phyloP scores from a whole-genome alignment of 1,140 invertebrate species.

The Phymastichus coffea region DNA sequence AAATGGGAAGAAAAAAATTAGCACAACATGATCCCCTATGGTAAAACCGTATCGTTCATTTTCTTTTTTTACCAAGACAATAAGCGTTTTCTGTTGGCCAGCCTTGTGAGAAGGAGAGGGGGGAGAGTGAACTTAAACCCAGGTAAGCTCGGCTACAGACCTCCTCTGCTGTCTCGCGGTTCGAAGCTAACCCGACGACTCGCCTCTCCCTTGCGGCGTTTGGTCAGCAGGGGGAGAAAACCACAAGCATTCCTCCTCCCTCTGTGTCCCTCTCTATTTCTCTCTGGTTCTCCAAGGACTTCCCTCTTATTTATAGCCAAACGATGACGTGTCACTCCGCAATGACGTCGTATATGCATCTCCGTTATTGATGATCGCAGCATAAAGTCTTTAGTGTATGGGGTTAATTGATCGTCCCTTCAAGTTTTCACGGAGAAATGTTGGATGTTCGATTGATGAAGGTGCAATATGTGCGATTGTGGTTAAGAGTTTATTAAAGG shows the following conservation, averaged over 20 bases:
- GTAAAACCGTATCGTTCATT: no score
- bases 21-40: no score
- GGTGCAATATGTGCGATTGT: no score
- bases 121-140: background rate
- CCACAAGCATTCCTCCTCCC: conserved; percentile 13
- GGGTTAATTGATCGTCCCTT: no score
- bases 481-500: no score
- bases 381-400: no score
- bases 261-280: background rate
- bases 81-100: background rate
- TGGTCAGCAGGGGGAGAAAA: conserved; percentile 20
- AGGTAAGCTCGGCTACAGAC: background rate
- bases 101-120: background rate
- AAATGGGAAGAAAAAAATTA: no score
- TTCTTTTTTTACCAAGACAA: background rate
- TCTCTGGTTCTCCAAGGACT: background rate
- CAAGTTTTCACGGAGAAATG: no score
- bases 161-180: background rate
- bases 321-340: conserved; percentile 24
- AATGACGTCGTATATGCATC: no score
- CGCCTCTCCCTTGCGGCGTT: conserved; percentile 6
- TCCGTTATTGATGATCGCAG: no score
- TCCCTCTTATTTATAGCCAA: conserved; percentile 24
- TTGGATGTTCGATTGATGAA: no score
- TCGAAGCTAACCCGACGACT: background rate